Percentiles rank a stretch among this genome's conserved stretches.
Conservation (phyloP, 1,140 invertebrate genomes). For the Hylaeus volcanicus region DNA sequence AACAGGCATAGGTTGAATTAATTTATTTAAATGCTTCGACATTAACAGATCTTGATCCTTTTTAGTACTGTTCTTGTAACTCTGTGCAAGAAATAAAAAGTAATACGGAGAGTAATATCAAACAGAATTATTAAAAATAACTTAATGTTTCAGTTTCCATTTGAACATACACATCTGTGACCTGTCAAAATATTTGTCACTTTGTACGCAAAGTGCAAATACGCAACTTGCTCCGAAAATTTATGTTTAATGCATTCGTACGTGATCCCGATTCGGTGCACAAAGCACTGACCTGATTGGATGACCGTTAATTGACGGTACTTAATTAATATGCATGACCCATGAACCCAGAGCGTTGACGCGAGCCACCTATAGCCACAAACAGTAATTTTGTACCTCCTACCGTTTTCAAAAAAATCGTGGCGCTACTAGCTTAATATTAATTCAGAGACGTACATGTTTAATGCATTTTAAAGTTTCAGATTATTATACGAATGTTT, state of each 20-base stretch:
- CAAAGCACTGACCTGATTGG: constrained; percentile 47
- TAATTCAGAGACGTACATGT: no score
- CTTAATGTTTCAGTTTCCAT: not conserved
- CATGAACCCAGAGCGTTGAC: not conserved
- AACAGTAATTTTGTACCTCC: constrained; percentile 1
- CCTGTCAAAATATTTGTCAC: not conserved
- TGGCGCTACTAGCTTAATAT: no score
- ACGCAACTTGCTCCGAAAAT: no score
- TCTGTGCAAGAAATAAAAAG: no score
- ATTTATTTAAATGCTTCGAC: no score
- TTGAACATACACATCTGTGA: not conserved
- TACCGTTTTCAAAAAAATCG: not conserved
- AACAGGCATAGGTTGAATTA: no score
- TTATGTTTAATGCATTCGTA: not conserved
- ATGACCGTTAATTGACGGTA: constrained; percentile 45
- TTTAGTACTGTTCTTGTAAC: no score
- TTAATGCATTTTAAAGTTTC: no score
- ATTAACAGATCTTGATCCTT: no score
- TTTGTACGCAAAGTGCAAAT: not conserved
- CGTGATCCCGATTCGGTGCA: constrained; percentile 16
- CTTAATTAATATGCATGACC: constrained; percentile 53
- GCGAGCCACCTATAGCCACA: not conserved
- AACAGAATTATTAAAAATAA: no score
- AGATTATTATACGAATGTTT: no score
- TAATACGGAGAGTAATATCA: no score